Conservation (phyloP, 2,113 vertebrate species). For the Pterocles burchelli region DNA sequence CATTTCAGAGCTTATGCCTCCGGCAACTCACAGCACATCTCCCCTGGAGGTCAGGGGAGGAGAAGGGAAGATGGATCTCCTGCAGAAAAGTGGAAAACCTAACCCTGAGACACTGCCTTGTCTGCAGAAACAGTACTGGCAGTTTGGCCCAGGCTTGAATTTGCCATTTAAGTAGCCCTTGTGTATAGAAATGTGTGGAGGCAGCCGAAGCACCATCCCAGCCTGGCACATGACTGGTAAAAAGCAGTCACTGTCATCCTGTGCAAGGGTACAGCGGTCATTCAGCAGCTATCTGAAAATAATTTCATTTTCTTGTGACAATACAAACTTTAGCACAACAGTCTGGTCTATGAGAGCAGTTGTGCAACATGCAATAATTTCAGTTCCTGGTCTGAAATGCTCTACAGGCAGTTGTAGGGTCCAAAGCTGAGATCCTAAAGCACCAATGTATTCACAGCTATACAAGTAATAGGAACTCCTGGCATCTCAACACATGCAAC, state of each 20-base stretch:
- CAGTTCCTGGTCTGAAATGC: background rate
- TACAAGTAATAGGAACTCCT: background rate
- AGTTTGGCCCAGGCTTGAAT: background rate
- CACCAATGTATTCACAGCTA: background rate
- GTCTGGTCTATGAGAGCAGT: background rate
- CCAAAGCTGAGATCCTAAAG: background rate
- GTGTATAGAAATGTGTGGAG: background rate
- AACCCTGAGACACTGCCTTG: background rate
- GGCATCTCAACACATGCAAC: background rate
- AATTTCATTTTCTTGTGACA: background rate
- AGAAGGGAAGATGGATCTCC: background rate
- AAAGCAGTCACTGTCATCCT: background rate
- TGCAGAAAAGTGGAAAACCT: background rate
- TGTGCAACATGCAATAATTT: background rate
- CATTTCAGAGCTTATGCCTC: background rate
- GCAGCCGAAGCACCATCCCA: background rate
- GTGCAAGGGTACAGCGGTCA: background rate
- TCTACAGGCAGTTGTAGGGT: background rate
- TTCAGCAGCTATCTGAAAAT: background rate
- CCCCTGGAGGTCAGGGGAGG: background rate
- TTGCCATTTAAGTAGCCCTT: constrained; percentile 26
- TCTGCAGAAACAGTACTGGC: background rate
- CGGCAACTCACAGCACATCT: background rate
- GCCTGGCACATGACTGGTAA: constrained; percentile 27
- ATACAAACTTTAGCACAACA: background rate